phyloP scores from a whole-genome alignment of 1,140 invertebrate genomes.

The Cyclargus thomasi region DNA sequence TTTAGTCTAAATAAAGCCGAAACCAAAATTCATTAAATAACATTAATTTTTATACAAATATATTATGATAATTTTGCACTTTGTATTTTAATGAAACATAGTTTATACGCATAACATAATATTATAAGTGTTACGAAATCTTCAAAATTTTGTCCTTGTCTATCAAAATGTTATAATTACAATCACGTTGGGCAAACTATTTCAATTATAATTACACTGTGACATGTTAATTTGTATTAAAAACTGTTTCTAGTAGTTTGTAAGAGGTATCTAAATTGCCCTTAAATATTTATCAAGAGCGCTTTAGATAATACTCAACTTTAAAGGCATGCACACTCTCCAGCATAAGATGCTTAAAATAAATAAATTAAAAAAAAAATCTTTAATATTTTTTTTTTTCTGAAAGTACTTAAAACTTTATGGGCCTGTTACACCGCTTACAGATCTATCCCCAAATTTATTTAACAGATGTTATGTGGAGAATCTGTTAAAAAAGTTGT shows the following conservation, averaged over 20 bases:
- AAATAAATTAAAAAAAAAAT: too few species aligned
- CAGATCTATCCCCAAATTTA: too few species aligned
- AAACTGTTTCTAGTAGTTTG: conserved; percentile 10
- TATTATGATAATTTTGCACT: too few species aligned
- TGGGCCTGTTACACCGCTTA: too few species aligned
- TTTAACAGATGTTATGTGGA: too few species aligned
- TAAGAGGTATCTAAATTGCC: not conserved
- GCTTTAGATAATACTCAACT: conserved; percentile 9
- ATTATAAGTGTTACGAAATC: not conserved
- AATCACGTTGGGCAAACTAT: not conserved
- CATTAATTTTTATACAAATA: too few species aligned
- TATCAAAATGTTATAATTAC: not conserved
- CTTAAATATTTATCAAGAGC: conserved; percentile 23
- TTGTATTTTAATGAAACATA: too few species aligned
- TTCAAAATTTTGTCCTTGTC: not conserved
- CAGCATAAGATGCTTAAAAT: not conserved
- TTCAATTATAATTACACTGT: not conserved
- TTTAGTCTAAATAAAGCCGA: too few species aligned
- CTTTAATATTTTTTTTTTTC: too few species aligned
- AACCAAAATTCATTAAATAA: too few species aligned
- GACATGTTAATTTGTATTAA: conserved; percentile 8
- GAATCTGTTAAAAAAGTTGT: too few species aligned
- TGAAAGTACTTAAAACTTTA: too few species aligned
- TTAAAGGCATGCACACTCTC: not conserved
- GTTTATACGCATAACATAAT: not conserved